phyloP scores from a whole-genome alignment of 37 sponge, comb jelly and placozoan species.

The Agelas oroides region DNA sequence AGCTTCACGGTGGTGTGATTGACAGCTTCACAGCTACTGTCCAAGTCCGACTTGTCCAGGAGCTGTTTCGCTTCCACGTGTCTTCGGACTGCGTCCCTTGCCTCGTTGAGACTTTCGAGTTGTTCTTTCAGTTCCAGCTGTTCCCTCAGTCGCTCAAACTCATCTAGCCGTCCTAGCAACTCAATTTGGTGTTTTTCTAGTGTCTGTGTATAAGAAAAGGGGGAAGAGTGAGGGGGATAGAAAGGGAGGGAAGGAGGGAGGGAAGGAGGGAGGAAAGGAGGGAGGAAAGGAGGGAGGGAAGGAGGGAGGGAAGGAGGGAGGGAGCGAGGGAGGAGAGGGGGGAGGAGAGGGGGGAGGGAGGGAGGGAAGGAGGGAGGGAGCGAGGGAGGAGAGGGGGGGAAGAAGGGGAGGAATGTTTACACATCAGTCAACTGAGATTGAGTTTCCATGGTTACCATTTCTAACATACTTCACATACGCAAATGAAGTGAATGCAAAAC shows the following conservation, averaged over 20 bases:
- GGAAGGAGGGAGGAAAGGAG: too few relatives aligned
- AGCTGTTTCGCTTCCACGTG: slow-evolving; percentile 59
- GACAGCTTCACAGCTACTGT: slow-evolving; percentile 32
- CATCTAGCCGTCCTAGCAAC: slow-evolving; percentile 17
- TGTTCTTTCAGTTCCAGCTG: slow-evolving; percentile 43
- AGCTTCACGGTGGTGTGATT: slow-evolving; percentile 33
- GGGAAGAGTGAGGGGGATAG: background rate
- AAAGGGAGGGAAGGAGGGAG: background rate
- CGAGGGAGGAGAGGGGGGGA: too few relatives aligned
- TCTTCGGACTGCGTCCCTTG: slow-evolving; percentile 43
- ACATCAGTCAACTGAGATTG: too few relatives aligned
- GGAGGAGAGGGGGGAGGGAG: too few relatives aligned
- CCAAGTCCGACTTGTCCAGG: slow-evolving; percentile 40
- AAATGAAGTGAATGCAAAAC: too few relatives aligned
- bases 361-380: too few relatives aligned
- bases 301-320: too few relatives aligned
- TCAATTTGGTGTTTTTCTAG: slow-evolving; percentile 32
- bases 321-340: too few relatives aligned
- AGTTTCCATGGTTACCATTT: too few relatives aligned
- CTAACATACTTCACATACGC: too few relatives aligned
- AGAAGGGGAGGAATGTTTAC: too few relatives aligned
- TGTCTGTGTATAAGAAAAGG: background rate
- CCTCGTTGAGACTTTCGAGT: slow-evolving; percentile 3
- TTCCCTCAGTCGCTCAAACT: slow-evolving; percentile 25
- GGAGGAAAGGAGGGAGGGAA: too few relatives aligned